A percentile compares a stretch with the other conserved stretches of the same genome.
Evolutionary conservation across 2,888 invertebrate genomes (phyloP).

Genomic region (Oscheius sp.): DNA sequence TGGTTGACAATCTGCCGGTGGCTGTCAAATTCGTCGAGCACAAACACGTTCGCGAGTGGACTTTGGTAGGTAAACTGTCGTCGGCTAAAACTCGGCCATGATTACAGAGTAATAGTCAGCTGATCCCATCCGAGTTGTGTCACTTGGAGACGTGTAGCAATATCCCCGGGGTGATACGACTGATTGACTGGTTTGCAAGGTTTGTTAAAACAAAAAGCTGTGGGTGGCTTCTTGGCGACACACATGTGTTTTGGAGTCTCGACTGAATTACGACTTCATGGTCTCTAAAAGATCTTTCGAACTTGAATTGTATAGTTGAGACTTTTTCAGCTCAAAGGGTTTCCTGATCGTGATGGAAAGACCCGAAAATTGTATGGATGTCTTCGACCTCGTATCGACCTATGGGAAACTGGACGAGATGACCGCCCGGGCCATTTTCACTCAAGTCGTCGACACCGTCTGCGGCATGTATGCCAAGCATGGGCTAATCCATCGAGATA

Average conservation of each 20-base stretch:
- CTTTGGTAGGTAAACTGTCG: slow-evolving; percentile 40
- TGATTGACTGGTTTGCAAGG: slow-evolving; percentile 71
- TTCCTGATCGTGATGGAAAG: slow-evolving; percentile 50
- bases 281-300: too few species aligned
- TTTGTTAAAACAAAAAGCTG: slow-evolving; percentile 31
- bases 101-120: slow-evolving; percentile 61
- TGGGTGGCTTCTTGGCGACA: neutral
- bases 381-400: slow-evolving; percentile 67
- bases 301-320: too few species aligned
- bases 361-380: slow-evolving; percentile 66
- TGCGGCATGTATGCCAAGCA: slow-evolving; percentile 64
- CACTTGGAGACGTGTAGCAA: slow-evolving; percentile 66
- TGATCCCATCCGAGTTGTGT: slow-evolving; percentile 70
- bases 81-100: neutral
- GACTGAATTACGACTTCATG: too few species aligned
- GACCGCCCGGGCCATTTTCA: slow-evolving; percentile 64
- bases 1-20: slow-evolving; percentile 63
- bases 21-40: slow-evolving; percentile 72
- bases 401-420: slow-evolving; percentile 66
- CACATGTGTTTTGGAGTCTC: too few species aligned
- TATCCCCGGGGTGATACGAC: slow-evolving; percentile 64
- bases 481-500: slow-evolving; percentile 68
- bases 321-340: slow-evolving; percentile 66
- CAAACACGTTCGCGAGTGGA: slow-evolving; percentile 68
- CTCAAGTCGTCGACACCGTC: slow-evolving; percentile 66